These are phyloP conservation scores for Tribolium castaneum DNA, from an alignment of 1,140 invertebrate species.

Conservation along the genomic window DNA sequence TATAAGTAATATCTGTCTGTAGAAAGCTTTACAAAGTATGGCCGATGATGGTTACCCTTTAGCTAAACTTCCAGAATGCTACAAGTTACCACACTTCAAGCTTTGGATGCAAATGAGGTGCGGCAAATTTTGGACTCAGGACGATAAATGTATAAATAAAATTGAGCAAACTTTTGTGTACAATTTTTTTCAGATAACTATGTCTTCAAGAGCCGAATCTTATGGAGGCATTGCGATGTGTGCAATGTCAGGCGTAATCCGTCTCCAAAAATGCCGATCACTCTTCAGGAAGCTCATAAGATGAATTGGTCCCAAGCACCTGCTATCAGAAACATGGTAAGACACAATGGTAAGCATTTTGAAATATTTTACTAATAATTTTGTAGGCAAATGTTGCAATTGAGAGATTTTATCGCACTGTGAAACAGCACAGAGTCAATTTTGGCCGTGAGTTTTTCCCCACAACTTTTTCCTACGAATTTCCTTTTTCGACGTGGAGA, in stretches of 20 bases:
- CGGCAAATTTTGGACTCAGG: slow-evolving; percentile 52
- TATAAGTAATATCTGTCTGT: neutral
- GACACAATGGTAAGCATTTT: neutral
- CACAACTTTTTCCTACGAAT: slow-evolving; percentile 54
- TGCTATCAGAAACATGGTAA: slow-evolving; percentile 37
- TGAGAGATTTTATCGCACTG: slow-evolving; percentile 31
- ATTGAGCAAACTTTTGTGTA: neutral
- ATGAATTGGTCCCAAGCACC: slow-evolving; percentile 40
- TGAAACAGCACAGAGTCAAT: slow-evolving; percentile 52
- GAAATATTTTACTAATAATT: neutral
- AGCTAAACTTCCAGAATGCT: slow-evolving; percentile 58
- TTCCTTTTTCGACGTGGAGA: slow-evolving; percentile 56
- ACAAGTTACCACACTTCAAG: slow-evolving; percentile 59
- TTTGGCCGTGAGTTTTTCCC: slow-evolving; percentile 58
- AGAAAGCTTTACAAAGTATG: slow-evolving; percentile 53
- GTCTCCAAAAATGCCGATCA: slow-evolving; percentile 14
- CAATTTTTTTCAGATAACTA: slow-evolving; percentile 13
- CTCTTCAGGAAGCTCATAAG: neutral
- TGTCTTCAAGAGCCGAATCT: neutral
- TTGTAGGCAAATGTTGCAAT: slow-evolving; percentile 6
- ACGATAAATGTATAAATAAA: slow-evolving; percentile 50
- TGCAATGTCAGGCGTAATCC: neutral
- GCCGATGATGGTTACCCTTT: slow-evolving; percentile 60
- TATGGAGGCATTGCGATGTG: slow-evolving; percentile 35
- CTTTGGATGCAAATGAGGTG: slow-evolving; percentile 58